Percentiles rank a stretch among this genome's conserved stretches.
phyloP scores from a whole-genome alignment of 2,113 vertebrate genomes.

The Podiceps cristatus region DNA sequence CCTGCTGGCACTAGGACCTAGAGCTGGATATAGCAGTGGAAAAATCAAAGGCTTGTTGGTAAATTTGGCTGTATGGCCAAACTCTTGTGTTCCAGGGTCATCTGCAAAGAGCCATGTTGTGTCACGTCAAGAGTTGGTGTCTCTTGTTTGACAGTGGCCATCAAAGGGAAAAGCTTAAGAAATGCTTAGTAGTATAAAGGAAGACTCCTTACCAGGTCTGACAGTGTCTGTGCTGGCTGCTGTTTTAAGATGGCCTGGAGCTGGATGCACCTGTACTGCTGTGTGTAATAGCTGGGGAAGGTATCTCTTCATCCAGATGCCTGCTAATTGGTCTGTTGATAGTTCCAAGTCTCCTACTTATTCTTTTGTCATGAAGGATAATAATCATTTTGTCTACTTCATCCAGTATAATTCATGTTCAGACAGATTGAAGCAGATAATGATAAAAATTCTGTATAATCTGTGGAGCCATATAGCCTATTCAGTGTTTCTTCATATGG shows the following conservation, averaged over 20 bases:
- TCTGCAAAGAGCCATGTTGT: background rate
- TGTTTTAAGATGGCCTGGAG: background rate
- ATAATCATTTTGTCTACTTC: background rate
- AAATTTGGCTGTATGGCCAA: background rate
- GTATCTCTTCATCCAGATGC: background rate
- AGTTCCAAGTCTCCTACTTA: background rate
- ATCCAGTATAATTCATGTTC: background rate
- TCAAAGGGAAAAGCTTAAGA: background rate
- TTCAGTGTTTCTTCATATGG: background rate
- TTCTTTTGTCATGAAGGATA: background rate
- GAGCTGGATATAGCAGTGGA: background rate
- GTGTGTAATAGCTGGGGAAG: background rate
- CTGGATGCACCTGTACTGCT: background rate
- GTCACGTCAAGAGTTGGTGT: background rate
- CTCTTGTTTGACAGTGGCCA: background rate
- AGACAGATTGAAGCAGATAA: background rate
- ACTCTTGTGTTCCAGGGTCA: background rate
- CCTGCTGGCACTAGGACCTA: background rate
- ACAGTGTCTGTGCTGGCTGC: background rate
- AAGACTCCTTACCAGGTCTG: background rate
- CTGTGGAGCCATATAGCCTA: background rate
- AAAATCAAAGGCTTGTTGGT: background rate
- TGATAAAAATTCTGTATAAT: background rate
- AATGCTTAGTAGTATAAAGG: background rate
- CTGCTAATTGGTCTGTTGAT: background rate